These are phyloP conservation scores for Ceratitis capitata DNA, from an alignment of 1,140 invertebrate species.

Conservation along the genomic window DNA sequence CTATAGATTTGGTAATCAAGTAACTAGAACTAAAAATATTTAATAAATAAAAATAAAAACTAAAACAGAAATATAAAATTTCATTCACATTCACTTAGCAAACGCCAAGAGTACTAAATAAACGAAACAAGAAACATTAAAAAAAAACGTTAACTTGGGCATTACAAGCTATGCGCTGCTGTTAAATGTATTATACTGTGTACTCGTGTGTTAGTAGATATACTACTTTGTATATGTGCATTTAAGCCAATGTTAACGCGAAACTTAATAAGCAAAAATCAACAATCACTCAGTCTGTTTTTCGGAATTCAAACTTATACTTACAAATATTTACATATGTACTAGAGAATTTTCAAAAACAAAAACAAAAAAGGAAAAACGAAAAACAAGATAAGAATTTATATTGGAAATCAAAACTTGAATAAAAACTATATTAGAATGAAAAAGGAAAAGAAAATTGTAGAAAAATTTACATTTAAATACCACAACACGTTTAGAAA, in stretches of 20 bases:
- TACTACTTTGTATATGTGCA: no score
- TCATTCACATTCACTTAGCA: neutral
- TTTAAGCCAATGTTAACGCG: neutral
- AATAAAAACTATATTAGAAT: neutral
- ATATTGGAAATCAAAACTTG: neutral
- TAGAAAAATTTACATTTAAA: neutral
- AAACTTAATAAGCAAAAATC: neutral
- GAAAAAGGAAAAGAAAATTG: neutral
- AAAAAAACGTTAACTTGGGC: neutral
- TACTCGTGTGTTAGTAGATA: no score
- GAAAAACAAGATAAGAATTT: neutral
- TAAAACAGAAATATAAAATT: no score
- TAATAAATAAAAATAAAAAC: no score
- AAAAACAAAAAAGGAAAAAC: neutral
- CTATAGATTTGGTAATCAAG: neutral
- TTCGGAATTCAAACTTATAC: neutral
- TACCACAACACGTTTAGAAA: neutral
- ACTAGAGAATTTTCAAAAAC: no score
- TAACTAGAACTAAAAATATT: neutral
- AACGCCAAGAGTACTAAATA: neutral
- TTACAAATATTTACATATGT: neutral
- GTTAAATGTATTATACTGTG: neutral
- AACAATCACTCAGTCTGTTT: constrained; percentile 16
- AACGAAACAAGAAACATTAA: neutral
- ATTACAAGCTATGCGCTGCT: no score